A percentile compares a stretch with the other conserved stretches of the same genome.
Conservation (phyloP, 1,140 invertebrate genomes). For the Elymnias hypermnestra region DNA sequence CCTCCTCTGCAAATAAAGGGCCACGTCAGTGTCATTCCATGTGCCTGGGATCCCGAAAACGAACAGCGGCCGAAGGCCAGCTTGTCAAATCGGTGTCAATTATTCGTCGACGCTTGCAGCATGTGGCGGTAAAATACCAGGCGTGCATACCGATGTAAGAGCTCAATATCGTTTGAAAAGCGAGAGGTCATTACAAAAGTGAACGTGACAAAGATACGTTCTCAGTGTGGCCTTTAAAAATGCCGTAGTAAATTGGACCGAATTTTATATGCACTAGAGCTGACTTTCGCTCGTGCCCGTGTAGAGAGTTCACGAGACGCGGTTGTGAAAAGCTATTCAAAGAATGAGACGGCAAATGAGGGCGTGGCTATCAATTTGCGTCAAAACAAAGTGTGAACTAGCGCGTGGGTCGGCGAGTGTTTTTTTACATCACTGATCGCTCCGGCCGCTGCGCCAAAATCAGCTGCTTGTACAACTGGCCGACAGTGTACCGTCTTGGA, state of each 20-base stretch:
- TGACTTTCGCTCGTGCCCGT: conserved; percentile 20
- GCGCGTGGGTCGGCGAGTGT: conserved; percentile 34
- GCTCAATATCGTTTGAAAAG: conserved; percentile 12
- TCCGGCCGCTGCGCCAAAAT: conserved; percentile 50
- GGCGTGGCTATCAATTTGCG: conserved; percentile 49
- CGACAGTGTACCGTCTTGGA: background rate
- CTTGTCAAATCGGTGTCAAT: conserved; percentile 64
- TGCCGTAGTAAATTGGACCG: conserved; percentile 24
- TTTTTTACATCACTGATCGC: conserved; percentile 46
- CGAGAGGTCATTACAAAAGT: conserved; percentile 13
- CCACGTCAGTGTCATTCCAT: conserved; percentile 30
- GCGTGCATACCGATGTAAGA: conserved; percentile 40
- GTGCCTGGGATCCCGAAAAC: conserved; percentile 7
- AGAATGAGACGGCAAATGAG: conserved; percentile 35
- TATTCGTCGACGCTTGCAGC: conserved; percentile 61
- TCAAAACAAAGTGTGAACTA: conserved; percentile 32
- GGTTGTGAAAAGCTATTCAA: conserved; percentile 1
- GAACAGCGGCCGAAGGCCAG: conserved; percentile 20
- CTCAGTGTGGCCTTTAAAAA: conserved; percentile 7
- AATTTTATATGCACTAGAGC: conserved; percentile 20
- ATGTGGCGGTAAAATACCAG: conserved; percentile 72
- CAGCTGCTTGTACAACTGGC: conserved; percentile 46
- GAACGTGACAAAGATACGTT: conserved; percentile 14
- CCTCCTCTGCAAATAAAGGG: conserved; percentile 57
- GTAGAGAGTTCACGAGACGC: background rate